These are phyloP conservation scores for Amphipoea oculea DNA, from an alignment of 2,888 invertebrate species.

Conservation along the genomic window DNA sequence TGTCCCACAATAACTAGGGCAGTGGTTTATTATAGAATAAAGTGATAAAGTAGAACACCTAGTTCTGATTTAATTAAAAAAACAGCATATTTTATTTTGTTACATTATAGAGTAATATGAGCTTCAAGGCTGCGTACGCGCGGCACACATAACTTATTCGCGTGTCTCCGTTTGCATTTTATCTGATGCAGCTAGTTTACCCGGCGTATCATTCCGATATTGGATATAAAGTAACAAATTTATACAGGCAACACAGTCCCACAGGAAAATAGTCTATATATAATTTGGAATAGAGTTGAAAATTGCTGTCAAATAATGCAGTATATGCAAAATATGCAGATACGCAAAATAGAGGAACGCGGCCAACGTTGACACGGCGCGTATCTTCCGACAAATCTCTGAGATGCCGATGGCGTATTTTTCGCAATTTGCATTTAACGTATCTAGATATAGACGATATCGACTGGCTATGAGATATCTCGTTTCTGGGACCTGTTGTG, in stretches of 20 bases:
- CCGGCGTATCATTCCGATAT: slow-evolving; percentile 68
- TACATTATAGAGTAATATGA: slow-evolving; percentile 48
- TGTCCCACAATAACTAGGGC: not conserved
- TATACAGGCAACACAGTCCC: slow-evolving; percentile 35
- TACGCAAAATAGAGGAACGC: slow-evolving; percentile 41
- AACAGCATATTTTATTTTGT: slow-evolving; percentile 26
- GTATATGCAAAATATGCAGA: slow-evolving; percentile 35
- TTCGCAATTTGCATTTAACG: slow-evolving; percentile 78
- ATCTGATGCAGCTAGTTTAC: slow-evolving; percentile 70
- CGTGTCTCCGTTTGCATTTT: slow-evolving; percentile 63
- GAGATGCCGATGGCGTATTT: slow-evolving; percentile 72
- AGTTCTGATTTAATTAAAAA: slow-evolving; percentile 40
- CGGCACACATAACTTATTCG: slow-evolving; percentile 50
- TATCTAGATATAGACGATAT: slow-evolving; percentile 53
- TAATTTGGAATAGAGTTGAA: accelerated
- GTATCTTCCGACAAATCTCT: slow-evolving; percentile 68
- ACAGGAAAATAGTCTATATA: not conserved
- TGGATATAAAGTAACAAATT: slow-evolving; percentile 65
- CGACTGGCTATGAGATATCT: slow-evolving; percentile 40
- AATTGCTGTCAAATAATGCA: not conserved
- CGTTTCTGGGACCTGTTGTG: slow-evolving; percentile 39
- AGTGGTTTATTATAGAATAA: slow-evolving; percentile 8
- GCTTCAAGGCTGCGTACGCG: slow-evolving; percentile 27
- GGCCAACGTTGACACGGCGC: slow-evolving; percentile 60
- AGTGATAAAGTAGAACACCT: slow-evolving; percentile 15